Evolutionary conservation across 1,140 invertebrate species (phyloP).

Genomic region (Dendrolimus punctatus): DNA sequence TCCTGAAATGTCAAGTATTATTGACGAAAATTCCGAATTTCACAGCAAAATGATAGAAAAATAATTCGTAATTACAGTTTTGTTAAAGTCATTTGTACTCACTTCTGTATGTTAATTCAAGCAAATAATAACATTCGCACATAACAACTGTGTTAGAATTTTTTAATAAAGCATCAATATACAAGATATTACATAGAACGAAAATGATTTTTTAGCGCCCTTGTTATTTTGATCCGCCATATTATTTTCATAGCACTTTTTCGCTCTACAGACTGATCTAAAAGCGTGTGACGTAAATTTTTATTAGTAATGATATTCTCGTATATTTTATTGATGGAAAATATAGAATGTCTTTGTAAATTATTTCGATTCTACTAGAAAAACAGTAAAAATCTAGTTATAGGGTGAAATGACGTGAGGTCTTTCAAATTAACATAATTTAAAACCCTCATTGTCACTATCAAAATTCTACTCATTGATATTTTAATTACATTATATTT

Average conservation of each 20-base stretch:
- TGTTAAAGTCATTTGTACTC: slow-evolving; percentile 5
- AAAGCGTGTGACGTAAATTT: slow-evolving; percentile 1
- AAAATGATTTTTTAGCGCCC: slow-evolving; percentile 68
- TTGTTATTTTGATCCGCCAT: slow-evolving; percentile 70
- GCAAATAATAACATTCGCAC: slow-evolving; percentile 14
- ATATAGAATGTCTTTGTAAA: too few species aligned
- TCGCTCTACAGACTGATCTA: neutral
- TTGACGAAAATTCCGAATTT: slow-evolving; percentile 14
- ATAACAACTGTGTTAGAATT: slow-evolving; percentile 15
- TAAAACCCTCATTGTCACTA: too few species aligned
- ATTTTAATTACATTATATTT: too few species aligned
- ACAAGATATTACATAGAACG: slow-evolving; percentile 31
- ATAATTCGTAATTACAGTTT: slow-evolving; percentile 9
- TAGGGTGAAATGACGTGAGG: too few species aligned
- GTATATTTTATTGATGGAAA: neutral
- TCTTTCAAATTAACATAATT: too few species aligned
- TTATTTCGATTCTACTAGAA: too few species aligned
- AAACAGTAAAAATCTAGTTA: too few species aligned
- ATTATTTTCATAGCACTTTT: slow-evolving; percentile 38
- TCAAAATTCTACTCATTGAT: too few species aligned
- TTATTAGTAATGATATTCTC: neutral
- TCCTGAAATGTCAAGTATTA: slow-evolving; percentile 23
- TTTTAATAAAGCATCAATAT: slow-evolving; percentile 26
- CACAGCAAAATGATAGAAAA: slow-evolving; percentile 13
- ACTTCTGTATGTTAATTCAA: slow-evolving; percentile 8